Evolutionary conservation across 2,113 vertebrate species (phyloP).

Genomic region (Callopanchax toddi): DNA sequence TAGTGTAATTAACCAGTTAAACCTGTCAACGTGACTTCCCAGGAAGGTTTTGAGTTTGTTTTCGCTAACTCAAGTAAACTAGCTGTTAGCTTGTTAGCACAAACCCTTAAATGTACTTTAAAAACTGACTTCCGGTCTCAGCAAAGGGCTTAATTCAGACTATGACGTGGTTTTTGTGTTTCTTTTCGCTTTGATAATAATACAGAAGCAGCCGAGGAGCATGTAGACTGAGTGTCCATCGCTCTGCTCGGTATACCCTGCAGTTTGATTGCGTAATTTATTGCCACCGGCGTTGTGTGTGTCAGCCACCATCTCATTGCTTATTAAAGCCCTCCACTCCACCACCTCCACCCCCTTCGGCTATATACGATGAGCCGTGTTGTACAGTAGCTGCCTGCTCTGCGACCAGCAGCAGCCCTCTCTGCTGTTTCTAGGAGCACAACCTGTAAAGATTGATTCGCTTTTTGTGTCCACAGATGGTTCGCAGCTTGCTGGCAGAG

Average conservation of each 20-base stretch:
- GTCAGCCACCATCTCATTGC: conserved; percentile 60
- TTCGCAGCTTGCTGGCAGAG: conserved; percentile 31
- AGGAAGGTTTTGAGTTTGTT: neutral
- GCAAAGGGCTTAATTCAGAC: neutral
- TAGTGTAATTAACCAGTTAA: neutral
- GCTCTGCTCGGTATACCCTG: conserved; percentile 8
- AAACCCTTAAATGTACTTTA: neutral
- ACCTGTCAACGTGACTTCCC: neutral
- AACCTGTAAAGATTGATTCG: neutral
- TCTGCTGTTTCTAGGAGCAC: neutral
- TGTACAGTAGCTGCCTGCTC: conserved; percentile 24
- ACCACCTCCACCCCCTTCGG: conserved; percentile 16
- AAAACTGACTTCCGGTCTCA: neutral
- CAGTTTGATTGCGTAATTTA: conserved; percentile 56
- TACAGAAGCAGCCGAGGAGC: neutral
- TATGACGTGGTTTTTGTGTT: neutral
- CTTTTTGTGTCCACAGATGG: conserved; percentile 31
- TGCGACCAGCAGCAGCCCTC: conserved; percentile 19
- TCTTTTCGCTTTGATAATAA: neutral
- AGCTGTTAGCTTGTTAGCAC: conserved; percentile 52
- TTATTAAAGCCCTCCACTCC: conserved; percentile 26
- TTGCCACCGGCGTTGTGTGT: conserved; percentile 56
- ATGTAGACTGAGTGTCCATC: neutral
- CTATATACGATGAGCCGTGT: conserved; percentile 21
- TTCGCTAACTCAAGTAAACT: conserved; percentile 3